phyloP scores from a whole-genome alignment of 1,140 invertebrate species.

The Glomeris maerens region DNA sequence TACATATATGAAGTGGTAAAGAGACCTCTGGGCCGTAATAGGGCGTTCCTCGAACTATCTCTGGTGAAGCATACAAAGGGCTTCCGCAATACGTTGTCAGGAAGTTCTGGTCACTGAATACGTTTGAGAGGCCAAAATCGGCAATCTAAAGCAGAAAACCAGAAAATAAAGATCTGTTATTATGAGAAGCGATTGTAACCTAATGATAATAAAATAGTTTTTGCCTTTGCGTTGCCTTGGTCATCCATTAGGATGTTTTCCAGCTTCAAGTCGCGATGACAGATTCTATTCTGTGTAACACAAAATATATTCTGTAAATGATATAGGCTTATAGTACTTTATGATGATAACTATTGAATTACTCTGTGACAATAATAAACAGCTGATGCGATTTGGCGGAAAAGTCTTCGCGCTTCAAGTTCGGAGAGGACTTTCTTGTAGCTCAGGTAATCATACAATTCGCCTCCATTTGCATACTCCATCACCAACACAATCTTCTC shows the following conservation, averaged over 20 bases:
- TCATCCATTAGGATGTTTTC: conserved; percentile 97
- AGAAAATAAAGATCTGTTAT: neutral
- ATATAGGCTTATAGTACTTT: neutral
- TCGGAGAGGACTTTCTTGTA: conserved; percentile 79
- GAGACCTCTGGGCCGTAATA: conserved; percentile 88
- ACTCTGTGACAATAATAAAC: conserved; percentile 97
- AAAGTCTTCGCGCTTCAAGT: conserved; percentile 85
- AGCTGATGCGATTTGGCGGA: conserved; percentile 92
- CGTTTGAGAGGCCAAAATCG: conserved; percentile 97
- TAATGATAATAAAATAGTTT: conserved; percentile 1
- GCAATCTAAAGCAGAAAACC: conserved; percentile 56
- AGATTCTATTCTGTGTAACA: conserved; percentile 67
- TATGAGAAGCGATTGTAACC: neutral
- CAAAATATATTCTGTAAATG: neutral
- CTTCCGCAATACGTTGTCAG: conserved; percentile 94
- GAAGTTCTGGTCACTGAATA: conserved; percentile 71
- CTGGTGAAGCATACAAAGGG: conserved; percentile 93
- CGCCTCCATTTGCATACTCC: conserved; percentile 97
- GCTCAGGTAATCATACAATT: conserved; percentile 95
- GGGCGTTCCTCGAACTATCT: conserved; percentile 94
- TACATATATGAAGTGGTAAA: neutral
- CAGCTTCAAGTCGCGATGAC: conserved; percentile 94
- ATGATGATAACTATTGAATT: conserved; percentile 10
- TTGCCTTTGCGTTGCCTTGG: conserved; percentile 84
- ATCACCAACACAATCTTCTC: conserved; percentile 98